Conservation (phyloP, 2,797 vertebrate species). For the Leptoclinus maculatus region DNA sequence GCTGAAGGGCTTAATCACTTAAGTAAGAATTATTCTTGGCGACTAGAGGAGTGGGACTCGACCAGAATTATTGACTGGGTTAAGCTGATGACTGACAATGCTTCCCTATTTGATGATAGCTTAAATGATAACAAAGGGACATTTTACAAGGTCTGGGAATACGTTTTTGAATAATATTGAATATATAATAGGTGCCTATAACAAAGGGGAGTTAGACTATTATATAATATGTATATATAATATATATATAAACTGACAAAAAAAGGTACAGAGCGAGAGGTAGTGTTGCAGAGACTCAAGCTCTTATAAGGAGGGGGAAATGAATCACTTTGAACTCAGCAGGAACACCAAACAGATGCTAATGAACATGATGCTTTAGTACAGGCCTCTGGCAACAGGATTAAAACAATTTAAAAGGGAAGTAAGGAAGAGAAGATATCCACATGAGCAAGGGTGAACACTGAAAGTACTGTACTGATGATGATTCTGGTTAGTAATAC, state of each 20-base stretch:
- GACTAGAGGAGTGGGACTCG: neutral
- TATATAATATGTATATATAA: neutral
- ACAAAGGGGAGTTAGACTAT: neutral
- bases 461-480: slow-evolving; percentile 49
- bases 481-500: slow-evolving; percentile 37
- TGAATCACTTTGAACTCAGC: slow-evolving; percentile 73
- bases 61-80: neutral
- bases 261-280: neutral
- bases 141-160: neutral
- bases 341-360: slow-evolving; percentile 78
- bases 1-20: neutral
- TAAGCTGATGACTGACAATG: neutral
- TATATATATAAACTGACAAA: neutral
- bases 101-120: neutral
- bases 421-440: slow-evolving; percentile 57
- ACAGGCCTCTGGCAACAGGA: slow-evolving; percentile 74
- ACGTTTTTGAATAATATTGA: neutral
- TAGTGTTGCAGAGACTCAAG: slow-evolving; percentile 66
- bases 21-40: neutral
- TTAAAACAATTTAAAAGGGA: slow-evolving; percentile 70
- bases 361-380: slow-evolving; percentile 79
- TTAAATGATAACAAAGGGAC: neutral
- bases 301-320: slow-evolving; percentile 63
- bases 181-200: neutral
- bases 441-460: slow-evolving; percentile 53